Percentiles rank a stretch among this genome's conserved stretches.
phyloP scores from a whole-genome alignment of 2,113 vertebrate species.

The Periophthalmodon schlosseri region DNA sequence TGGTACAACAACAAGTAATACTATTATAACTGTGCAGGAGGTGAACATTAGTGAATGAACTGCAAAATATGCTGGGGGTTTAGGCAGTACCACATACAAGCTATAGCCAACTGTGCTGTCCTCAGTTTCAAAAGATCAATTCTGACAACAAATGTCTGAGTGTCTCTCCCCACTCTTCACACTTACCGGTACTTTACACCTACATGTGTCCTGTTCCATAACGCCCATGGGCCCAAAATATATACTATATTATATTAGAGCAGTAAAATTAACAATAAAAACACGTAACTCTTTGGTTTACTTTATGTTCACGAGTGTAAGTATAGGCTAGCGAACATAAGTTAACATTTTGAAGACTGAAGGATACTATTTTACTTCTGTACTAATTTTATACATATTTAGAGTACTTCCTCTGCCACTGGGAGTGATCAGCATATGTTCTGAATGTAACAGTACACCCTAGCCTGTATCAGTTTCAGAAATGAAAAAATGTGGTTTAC shows the following conservation, averaged over 20 bases:
- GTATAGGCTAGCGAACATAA: not conserved
- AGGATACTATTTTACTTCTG: not conserved
- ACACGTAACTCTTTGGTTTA: too few species aligned
- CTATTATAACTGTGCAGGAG: not conserved
- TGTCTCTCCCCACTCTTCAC: too few species aligned
- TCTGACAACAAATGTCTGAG: too few species aligned
- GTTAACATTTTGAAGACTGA: not conserved
- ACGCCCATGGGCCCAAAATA: too few species aligned
- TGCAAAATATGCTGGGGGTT: too few species aligned
- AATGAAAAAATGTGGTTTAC: not conserved
- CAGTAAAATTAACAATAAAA: too few species aligned
- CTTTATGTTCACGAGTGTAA: not conserved
- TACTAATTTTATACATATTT: not conserved
- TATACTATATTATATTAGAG: too few species aligned
- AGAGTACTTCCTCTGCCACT: not conserved
- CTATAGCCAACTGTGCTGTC: too few species aligned
- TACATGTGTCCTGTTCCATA: too few species aligned
- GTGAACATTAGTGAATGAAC: not conserved
- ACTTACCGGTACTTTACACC: too few species aligned
- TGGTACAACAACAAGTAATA: not conserved
- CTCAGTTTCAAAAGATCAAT: too few species aligned
- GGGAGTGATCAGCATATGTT: not conserved
- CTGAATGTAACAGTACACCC: not conserved
- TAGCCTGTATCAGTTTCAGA: not conserved
- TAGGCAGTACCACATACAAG: too few species aligned